A percentile compares a stretch with the other conserved stretches of the same genome.
These are phyloP conservation scores for Watsonalla binaria DNA, from an alignment of 2,888 invertebrate species.

Conservation along the genomic window DNA sequence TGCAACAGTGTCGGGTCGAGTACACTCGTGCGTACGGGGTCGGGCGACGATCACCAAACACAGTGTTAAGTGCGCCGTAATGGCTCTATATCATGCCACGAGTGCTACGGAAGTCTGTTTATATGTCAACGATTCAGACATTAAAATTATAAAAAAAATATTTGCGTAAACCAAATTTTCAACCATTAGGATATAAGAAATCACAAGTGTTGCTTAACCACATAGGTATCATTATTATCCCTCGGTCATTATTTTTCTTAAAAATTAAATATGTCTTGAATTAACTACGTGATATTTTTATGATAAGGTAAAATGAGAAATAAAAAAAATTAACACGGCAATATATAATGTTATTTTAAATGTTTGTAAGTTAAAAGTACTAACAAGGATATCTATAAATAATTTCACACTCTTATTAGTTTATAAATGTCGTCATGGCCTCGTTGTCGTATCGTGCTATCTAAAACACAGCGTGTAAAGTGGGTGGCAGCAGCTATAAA, in stretches of 20 bases:
- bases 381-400: too few species aligned
- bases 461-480: slow-evolving; percentile 10
- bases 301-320: too few species aligned
- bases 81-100: slow-evolving; percentile 38
- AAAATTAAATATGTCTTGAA: too few species aligned
- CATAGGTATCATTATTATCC: too few species aligned
- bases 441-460: slow-evolving; percentile 7
- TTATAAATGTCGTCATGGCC: background rate
- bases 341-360: too few species aligned
- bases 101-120: slow-evolving; percentile 14
- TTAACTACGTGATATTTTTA: too few species aligned
- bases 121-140: slow-evolving; percentile 4
- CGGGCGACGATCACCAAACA: slow-evolving; percentile 36
- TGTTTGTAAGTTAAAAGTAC: too few species aligned
- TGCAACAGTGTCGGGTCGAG: slow-evolving; percentile 12
- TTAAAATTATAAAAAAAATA: background rate
- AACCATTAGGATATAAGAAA: too few species aligned
- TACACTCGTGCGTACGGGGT: slow-evolving; percentile 9
- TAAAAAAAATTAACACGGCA: too few species aligned
- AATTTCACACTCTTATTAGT: background rate
- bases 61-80: slow-evolving; percentile 48
- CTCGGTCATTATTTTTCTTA: too few species aligned
- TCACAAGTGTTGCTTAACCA: too few species aligned
- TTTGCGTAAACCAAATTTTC: too few species aligned
- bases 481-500: slow-evolving; percentile 40